Evolutionary conservation across 2,888 invertebrate species (phyloP).

Genomic region (Vannuccia rotundouncinata): DNA sequence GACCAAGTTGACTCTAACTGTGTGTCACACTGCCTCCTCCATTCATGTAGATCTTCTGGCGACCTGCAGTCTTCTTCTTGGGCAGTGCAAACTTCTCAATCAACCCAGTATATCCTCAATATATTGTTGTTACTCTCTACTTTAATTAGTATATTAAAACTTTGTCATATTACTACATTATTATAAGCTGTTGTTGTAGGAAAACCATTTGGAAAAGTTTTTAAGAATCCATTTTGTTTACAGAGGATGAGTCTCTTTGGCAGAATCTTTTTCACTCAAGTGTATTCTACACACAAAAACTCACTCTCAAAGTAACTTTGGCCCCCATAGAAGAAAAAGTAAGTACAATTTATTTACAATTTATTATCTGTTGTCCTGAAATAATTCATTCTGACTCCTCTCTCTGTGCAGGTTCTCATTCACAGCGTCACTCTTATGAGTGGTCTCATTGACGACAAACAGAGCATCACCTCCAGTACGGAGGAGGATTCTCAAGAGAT

Average conservation of each 20-base stretch:
- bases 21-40: neutral
- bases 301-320: neutral
- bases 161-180: neutral
- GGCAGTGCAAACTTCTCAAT: neutral
- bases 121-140: too few relatives aligned
- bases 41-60: neutral
- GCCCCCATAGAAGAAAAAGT: neutral
- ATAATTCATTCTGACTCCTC: too few relatives aligned
- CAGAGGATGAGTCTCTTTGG: neutral
- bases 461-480: too few relatives aligned
- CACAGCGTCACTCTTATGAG: too few relatives aligned
- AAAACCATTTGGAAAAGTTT: neutral
- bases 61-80: neutral
- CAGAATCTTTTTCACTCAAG: neutral
- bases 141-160: too few relatives aligned
- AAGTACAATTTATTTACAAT: neutral
- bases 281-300: neutral
- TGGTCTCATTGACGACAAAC: too few relatives aligned
- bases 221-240: neutral
- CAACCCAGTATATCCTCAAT: too few relatives aligned
- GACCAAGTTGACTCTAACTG: neutral
- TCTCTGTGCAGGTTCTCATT: too few relatives aligned
- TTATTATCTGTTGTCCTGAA: neutral
- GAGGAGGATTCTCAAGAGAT: too few relatives aligned
- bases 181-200: neutral